These are phyloP conservation scores for Eristalis pertinax DNA, from an alignment of 2,888 invertebrate genomes.

Conservation along the genomic window DNA sequence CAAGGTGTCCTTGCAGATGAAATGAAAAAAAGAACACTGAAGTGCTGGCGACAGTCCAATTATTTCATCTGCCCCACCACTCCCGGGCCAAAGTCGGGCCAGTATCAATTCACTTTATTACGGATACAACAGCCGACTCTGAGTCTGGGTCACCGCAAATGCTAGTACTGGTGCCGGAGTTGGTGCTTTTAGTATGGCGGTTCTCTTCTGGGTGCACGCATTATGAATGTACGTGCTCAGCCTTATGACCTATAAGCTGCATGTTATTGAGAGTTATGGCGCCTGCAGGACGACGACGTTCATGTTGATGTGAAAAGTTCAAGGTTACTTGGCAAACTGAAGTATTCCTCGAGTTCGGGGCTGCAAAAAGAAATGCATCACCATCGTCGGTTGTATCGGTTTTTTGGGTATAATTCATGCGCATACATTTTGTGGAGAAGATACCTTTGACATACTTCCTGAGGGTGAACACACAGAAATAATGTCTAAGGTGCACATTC, in stretches of 20 bases:
- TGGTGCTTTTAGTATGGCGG: slow-evolving; percentile 6
- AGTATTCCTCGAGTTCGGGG: background rate
- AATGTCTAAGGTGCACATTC: background rate
- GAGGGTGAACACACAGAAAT: background rate
- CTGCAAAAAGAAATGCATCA: background rate
- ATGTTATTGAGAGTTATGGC: slow-evolving; percentile 48
- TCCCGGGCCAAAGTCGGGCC: background rate
- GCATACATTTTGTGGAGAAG: background rate
- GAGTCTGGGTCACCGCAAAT: slow-evolving; percentile 45
- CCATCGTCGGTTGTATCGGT: background rate
- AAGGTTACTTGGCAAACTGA: slow-evolving; percentile 22
- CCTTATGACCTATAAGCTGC: slow-evolving; percentile 40
- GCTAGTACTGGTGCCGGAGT: background rate
- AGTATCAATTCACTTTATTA: slow-evolving; percentile 32
- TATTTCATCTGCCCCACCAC: background rate
- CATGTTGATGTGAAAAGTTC: slow-evolving; percentile 37
- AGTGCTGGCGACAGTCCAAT: slow-evolving; percentile 45
- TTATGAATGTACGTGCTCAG: slow-evolving; percentile 6
- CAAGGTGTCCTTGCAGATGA: slow-evolving; percentile 24
- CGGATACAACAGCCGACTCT: slow-evolving; percentile 19
- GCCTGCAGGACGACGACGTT: slow-evolving; percentile 38
- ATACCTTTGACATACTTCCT: background rate
- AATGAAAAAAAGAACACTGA: slow-evolving; percentile 7
- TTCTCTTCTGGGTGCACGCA: slow-evolving; percentile 35
- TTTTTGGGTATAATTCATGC: background rate